These are phyloP conservation scores for Triplophysa rosa DNA, from an alignment of 2,113 vertebrate species.

Conservation along the genomic window DNA sequence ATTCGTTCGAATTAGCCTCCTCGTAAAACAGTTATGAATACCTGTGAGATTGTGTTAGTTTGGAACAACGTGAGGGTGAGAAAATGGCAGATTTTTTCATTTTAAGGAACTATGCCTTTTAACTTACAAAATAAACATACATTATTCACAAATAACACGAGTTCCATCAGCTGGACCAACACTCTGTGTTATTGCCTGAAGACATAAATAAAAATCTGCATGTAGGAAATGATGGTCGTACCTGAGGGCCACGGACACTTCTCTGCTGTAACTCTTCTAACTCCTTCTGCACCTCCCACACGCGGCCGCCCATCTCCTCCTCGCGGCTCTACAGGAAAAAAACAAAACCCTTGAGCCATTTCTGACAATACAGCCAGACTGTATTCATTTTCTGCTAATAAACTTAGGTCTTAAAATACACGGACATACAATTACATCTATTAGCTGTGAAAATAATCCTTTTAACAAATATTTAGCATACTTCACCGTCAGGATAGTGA, in stretches of 20 bases:
- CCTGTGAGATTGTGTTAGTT: too few species aligned
- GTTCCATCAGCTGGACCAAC: too few species aligned
- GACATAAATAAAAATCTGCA: slow-evolving; percentile 17
- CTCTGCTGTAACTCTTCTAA: slow-evolving; percentile 80
- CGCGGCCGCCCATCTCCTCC: slow-evolving; percentile 91
- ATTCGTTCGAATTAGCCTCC: too few species aligned
- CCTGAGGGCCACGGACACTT: slow-evolving; percentile 67
- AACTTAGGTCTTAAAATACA: neutral
- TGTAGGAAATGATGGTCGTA: slow-evolving; percentile 56
- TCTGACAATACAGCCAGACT: slow-evolving; percentile 33
- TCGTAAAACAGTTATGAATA: too few species aligned
- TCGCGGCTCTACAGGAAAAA: slow-evolving; percentile 80
- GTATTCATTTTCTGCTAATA: slow-evolving; percentile 5
- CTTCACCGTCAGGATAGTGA: neutral
- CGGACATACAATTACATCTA: neutral
- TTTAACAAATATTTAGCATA: neutral
- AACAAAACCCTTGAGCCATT: slow-evolving; percentile 50
- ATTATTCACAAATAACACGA: too few species aligned
- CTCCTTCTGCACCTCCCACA: slow-evolving; percentile 85
- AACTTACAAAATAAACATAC: too few species aligned
- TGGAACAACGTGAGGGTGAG: too few species aligned
- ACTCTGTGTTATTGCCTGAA: neutral
- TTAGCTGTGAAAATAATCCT: neutral
- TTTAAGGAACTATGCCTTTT: too few species aligned
- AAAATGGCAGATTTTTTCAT: too few species aligned